A percentile compares a stretch with the other conserved stretches of the same genome.
phyloP scores from a whole-genome alignment of 2,113 vertebrate species.

The Mesocricetus auratus region DNA sequence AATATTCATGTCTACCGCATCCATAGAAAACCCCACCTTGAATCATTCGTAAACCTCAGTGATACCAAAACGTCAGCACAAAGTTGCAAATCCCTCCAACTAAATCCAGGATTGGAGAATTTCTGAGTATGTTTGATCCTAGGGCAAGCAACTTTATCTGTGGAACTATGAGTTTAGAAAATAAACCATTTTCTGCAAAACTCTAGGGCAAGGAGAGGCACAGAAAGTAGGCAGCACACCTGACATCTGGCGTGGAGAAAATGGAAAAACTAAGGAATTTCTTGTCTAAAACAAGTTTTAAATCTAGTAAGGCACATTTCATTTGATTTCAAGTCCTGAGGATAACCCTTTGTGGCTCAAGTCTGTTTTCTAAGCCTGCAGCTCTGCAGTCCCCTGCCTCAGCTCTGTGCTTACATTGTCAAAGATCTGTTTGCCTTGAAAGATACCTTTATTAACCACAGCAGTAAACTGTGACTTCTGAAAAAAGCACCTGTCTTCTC shows the following conservation, averaged over 20 bases:
- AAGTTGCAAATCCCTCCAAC: background rate
- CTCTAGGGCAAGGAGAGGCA: background rate
- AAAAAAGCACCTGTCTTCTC: background rate
- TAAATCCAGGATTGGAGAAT: background rate
- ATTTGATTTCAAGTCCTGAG: background rate
- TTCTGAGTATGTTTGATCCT: background rate
- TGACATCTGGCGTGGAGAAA: background rate
- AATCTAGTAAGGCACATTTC: background rate
- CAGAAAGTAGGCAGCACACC: too few species aligned
- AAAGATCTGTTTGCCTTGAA: background rate
- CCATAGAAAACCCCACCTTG: background rate
- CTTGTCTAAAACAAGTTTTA: background rate
- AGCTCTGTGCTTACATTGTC: background rate
- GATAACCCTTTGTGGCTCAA: background rate
- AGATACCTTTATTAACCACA: background rate
- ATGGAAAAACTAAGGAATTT: background rate
- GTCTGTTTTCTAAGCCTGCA: background rate
- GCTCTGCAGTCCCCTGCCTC: background rate
- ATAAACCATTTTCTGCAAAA: background rate
- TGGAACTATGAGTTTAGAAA: background rate
- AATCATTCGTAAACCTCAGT: too few species aligned
- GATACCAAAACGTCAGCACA: background rate
- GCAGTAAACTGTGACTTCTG: background rate
- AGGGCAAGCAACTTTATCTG: background rate
- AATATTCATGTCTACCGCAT: background rate